Conservation (phyloP, 2,888 invertebrate genomes). For the Carpatolechia fugitivella region DNA sequence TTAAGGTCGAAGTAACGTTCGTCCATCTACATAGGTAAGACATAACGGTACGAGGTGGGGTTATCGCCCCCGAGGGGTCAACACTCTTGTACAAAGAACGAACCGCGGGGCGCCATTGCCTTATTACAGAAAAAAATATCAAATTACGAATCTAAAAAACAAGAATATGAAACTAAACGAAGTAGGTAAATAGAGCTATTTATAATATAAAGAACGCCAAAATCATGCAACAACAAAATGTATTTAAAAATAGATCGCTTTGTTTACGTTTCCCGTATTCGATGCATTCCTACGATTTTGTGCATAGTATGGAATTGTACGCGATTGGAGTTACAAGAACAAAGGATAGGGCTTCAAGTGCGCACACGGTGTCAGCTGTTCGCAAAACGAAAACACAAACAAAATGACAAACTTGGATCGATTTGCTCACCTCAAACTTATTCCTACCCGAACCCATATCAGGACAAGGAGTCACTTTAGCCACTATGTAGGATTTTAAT, state of each 20-base stretch:
- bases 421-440: slow-evolving; percentile 81
- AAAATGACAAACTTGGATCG: slow-evolving; percentile 32
- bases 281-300: no score
- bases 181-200: background rate
- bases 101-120: background rate
- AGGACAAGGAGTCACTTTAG: slow-evolving; percentile 73
- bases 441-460: slow-evolving; percentile 82
- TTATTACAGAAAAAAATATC: no score
- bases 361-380: slow-evolving; percentile 79
- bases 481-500: slow-evolving; percentile 63
- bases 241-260: slow-evolving; percentile 22
- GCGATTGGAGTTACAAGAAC: slow-evolving; percentile 34
- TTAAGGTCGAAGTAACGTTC: slow-evolving; percentile 32
- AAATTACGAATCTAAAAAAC: background rate
- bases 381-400: slow-evolving; percentile 74
- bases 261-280: slow-evolving; percentile 21
- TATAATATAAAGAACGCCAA: background rate
- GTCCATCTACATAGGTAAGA: slow-evolving; percentile 28
- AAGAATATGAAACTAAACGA: background rate
- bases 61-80: slow-evolving; percentile 53
- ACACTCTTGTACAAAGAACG: slow-evolving; percentile 51
- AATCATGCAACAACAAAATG: background rate
- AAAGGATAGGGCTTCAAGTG: slow-evolving; percentile 49
- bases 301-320: no score
- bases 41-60: slow-evolving; percentile 48